phyloP scores from a whole-genome alignment of 2,888 invertebrate species.

The Idaea biselata region DNA sequence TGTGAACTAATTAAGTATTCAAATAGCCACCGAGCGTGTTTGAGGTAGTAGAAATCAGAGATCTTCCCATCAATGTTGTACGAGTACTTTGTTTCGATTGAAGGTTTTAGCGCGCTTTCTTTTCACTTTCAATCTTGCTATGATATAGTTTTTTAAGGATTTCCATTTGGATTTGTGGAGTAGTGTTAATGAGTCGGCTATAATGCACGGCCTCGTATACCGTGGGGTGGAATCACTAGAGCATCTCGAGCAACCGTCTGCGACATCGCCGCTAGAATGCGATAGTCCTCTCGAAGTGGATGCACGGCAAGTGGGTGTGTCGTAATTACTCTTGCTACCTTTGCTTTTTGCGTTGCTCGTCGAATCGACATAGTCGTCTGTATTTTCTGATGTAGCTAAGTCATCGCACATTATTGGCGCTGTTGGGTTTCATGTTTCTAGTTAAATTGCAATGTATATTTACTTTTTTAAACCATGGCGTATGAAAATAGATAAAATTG shows the following conservation, averaged over 20 bases:
- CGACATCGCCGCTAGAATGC: constrained; percentile 50
- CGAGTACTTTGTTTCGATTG: constrained; percentile 20
- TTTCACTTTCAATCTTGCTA: constrained; percentile 35
- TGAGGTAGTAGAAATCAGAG: neutral
- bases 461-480: too few relatives aligned
- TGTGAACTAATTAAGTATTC: constrained; percentile 15
- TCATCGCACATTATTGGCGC: constrained; percentile 21
- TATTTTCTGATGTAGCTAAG: constrained; percentile 15
- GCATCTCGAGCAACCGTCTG: constrained; percentile 40
- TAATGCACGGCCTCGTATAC: constrained; percentile 49
- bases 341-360: constrained; percentile 22
- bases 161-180: constrained; percentile 54
- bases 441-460: neutral
- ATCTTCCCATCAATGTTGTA: constrained; percentile 13
- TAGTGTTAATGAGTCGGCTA: constrained; percentile 49
- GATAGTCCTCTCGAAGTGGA: constrained; percentile 58
- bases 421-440: neutral
- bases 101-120: constrained; percentile 20
- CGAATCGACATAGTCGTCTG: constrained; percentile 10
- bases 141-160: constrained; percentile 44
- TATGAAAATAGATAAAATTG: too few relatives aligned
- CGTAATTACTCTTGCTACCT: constrained; percentile 37
- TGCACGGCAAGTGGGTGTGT: constrained; percentile 42
- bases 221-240: constrained; percentile 43
- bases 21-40: neutral